These are phyloP conservation scores for Drosophila macrospina DNA, from an alignment of 2,888 invertebrate species.

Conservation along the genomic window DNA sequence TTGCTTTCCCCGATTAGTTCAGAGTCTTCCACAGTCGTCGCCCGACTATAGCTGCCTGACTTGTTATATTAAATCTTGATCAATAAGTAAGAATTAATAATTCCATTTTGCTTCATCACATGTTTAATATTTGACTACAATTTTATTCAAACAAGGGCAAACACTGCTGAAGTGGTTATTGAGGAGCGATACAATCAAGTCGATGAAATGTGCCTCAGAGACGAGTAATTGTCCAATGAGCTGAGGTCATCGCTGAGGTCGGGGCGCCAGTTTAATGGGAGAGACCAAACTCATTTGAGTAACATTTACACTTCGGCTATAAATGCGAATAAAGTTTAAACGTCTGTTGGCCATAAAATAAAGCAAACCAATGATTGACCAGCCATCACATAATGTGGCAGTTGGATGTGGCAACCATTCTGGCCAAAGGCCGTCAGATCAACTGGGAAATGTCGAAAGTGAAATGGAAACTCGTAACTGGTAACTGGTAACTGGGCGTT, in stretches of 20 bases:
- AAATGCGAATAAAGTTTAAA: slow-evolving; percentile 58
- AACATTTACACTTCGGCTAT: slow-evolving; percentile 33
- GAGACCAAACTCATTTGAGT: slow-evolving; percentile 36
- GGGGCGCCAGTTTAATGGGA: slow-evolving; percentile 67
- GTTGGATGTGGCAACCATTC: slow-evolving; percentile 19
- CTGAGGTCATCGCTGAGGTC: slow-evolving; percentile 67
- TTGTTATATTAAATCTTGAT: neutral
- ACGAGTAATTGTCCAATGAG: slow-evolving; percentile 4
- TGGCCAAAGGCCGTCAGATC: slow-evolving; percentile 5
- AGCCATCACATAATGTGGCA: slow-evolving; percentile 58
- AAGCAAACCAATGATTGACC: slow-evolving; percentile 69
- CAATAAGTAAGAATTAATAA: slow-evolving; percentile 5
- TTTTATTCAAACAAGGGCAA: too few relatives aligned
- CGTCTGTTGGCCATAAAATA: slow-evolving; percentile 65
- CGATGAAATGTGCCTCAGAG: slow-evolving; percentile 1
- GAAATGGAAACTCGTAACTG: slow-evolving; percentile 6
- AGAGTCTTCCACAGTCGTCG: too few relatives aligned
- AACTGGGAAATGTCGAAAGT: slow-evolving; percentile 21
- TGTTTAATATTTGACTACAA: slow-evolving; percentile 2
- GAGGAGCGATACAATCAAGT: slow-evolving; percentile 12
- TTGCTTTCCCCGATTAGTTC: too few relatives aligned
- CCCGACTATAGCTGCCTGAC: too few relatives aligned
- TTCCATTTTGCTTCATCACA: neutral
- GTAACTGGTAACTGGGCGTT: slow-evolving; percentile 46
- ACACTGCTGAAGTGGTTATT: slow-evolving; percentile 8